Percentiles rank a stretch among this genome's conserved stretches.
Conservation (phyloP, 1,140 invertebrate species). For the Drosophila malerkotliana region DNA sequence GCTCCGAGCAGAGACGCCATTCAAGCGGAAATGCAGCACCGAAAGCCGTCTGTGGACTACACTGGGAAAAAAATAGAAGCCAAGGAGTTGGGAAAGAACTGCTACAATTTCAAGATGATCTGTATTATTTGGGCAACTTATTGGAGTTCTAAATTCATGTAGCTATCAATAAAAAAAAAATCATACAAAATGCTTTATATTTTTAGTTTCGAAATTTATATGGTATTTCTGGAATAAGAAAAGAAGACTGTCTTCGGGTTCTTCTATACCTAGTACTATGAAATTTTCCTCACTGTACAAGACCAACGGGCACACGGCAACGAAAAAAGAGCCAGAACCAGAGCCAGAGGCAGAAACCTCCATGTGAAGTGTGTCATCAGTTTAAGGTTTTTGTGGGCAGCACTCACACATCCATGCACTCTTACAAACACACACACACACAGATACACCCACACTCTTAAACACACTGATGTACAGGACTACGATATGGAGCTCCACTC, state of each 20-base stretch:
- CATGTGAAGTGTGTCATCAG: slow-evolving; percentile 81
- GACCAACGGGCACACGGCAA: slow-evolving; percentile 33
- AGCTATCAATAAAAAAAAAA: too few species aligned
- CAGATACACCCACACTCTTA: slow-evolving; percentile 7
- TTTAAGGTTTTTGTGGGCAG: slow-evolving; percentile 80
- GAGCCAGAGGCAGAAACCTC: slow-evolving; percentile 68
- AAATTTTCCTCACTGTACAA: background rate
- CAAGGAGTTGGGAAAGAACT: background rate
- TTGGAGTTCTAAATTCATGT: too few species aligned
- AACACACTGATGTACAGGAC: background rate
- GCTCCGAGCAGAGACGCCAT: slow-evolving; percentile 73
- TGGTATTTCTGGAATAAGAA: too few species aligned
- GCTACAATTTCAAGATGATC: too few species aligned
- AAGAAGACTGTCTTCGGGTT: too few species aligned
- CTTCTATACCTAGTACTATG: too few species aligned
- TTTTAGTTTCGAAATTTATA: too few species aligned
- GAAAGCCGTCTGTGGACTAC: slow-evolving; percentile 47
- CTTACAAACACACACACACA: slow-evolving; percentile 5
- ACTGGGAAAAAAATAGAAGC: slow-evolving; percentile 5
- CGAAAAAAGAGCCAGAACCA: slow-evolving; percentile 47
- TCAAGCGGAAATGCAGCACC: slow-evolving; percentile 78
- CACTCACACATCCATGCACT: slow-evolving; percentile 18
- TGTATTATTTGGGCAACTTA: too few species aligned
- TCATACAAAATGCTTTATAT: too few species aligned
- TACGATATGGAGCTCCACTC: slow-evolving; percentile 21